Conservation (phyloP, 2,888 invertebrate species). For the Fragum fragum region DNA sequence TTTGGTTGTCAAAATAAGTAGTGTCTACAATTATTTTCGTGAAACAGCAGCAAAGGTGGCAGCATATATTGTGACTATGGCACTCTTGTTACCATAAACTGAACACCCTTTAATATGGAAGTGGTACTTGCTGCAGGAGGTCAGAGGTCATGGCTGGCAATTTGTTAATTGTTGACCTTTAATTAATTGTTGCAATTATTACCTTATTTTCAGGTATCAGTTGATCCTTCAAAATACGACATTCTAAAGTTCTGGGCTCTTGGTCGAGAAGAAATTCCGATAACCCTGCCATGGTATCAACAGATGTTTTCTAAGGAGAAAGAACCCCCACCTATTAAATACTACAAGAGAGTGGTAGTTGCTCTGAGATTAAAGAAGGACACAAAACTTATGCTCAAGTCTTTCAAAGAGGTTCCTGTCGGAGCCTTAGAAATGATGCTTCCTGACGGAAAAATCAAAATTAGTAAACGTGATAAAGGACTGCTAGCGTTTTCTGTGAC, state of each 20-base stretch:
- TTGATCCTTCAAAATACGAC: constrained; percentile 83
- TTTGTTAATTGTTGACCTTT: too few species aligned
- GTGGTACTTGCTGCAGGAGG: too few species aligned
- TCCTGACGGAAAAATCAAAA: constrained; percentile 83
- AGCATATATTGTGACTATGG: too few species aligned
- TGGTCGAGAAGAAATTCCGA: constrained; percentile 78
- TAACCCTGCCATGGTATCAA: constrained; percentile 68
- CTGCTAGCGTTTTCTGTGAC: constrained; percentile 72
- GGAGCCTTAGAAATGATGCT: constrained; percentile 83
- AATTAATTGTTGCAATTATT: too few species aligned
- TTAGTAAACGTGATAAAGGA: constrained; percentile 79
- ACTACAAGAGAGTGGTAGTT: constrained; percentile 85
- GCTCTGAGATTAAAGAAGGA: constrained; percentile 84
- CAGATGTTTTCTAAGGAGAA: constrained; percentile 56
- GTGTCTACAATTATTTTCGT: too few species aligned
- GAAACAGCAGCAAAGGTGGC: too few species aligned
- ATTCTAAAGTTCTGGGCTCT: constrained; percentile 85
- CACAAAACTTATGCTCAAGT: constrained; percentile 85
- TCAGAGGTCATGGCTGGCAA: too few species aligned
- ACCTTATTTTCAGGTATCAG: constrained; percentile 78
- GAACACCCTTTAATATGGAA: too few species aligned
- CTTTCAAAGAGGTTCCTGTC: constrained; percentile 85
- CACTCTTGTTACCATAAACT: too few species aligned
- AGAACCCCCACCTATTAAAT: constrained; percentile 72
- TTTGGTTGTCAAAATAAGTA: too few species aligned